A percentile compares a stretch with the other conserved stretches of the same genome.
Evolutionary conservation across 2,113 vertebrate species (phyloP).

Genomic region (Lagopus leucura): DNA sequence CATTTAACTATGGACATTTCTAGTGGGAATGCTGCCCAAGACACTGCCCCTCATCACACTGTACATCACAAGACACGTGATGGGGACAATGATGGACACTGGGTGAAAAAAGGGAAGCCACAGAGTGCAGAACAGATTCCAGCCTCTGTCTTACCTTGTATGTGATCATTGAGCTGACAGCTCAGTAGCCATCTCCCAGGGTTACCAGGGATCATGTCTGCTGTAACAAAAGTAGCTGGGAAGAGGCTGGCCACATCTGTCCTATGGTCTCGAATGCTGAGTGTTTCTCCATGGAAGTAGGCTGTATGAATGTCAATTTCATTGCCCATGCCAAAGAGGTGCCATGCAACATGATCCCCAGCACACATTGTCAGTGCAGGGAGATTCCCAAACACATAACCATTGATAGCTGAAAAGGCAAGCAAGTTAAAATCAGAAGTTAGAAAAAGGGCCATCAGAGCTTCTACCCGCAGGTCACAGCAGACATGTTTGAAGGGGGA

Average conservation of each 20-base stretch:
- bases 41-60: neutral
- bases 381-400: constrained; percentile 82
- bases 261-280: constrained; percentile 73
- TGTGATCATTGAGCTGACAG: constrained; percentile 79
- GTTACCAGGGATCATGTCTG: constrained; percentile 75
- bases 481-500: accelerated
- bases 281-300: constrained; percentile 79
- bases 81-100: no score
- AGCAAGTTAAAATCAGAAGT: constrained; percentile 30
- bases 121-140: neutral
- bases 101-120: neutral
- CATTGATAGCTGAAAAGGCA: constrained; percentile 80
- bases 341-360: constrained; percentile 76
- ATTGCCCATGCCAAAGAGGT: constrained; percentile 82
- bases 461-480: neutral
- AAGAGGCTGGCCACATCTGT: constrained; percentile 80
- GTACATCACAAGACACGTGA: neutral
- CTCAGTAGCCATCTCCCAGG: constrained; percentile 79
- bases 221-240: constrained; percentile 82
- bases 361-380: constrained; percentile 78
- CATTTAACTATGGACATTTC: neutral
- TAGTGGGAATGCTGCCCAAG: neutral
- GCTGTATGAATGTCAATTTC: constrained; percentile 81
- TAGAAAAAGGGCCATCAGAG: neutral
- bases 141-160: constrained; percentile 68